Conservation (phyloP, 1,140 invertebrate species). For the Tribolium castaneum region DNA sequence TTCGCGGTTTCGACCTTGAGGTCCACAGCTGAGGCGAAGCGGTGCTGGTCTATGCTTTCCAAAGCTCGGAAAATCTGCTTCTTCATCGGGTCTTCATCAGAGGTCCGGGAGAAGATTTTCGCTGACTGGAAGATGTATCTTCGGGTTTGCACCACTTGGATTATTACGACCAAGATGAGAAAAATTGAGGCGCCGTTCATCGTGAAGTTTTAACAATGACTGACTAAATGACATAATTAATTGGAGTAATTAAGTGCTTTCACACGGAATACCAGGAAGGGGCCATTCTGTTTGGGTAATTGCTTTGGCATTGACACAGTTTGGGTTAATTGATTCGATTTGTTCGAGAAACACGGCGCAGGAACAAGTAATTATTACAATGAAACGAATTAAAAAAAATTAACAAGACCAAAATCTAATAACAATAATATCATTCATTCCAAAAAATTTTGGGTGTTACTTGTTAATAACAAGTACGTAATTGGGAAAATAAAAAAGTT, state of each 20-base stretch:
- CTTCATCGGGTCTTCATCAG: background rate
- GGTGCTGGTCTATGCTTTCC: slow-evolving; percentile 1
- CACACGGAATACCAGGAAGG: background rate
- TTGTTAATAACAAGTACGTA: too few species aligned
- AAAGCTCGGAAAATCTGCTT: background rate
- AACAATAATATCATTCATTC: too few species aligned
- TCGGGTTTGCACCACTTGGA: background rate
- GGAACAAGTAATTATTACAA: slow-evolving; percentile 32
- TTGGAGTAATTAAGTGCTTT: background rate
- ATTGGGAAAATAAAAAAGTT: too few species aligned
- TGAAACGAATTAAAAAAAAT: too few species aligned
- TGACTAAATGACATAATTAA: background rate
- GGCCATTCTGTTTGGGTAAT: background rate
- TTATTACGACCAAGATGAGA: background rate
- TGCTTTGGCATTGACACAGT: background rate
- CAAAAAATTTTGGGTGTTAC: too few species aligned
- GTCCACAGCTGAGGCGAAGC: background rate
- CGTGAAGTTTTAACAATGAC: background rate
- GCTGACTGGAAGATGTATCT: background rate
- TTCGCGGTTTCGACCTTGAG: background rate
- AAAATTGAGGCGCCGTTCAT: background rate
- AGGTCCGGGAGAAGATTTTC: background rate
- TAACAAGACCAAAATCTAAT: too few species aligned
- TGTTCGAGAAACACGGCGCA: background rate
- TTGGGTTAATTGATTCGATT: background rate